Evolutionary conservation across 2,113 vertebrate species (phyloP), one percentile per base, ranked within the genome.

Genomic region (Miniopterus natalensis): DNA sequence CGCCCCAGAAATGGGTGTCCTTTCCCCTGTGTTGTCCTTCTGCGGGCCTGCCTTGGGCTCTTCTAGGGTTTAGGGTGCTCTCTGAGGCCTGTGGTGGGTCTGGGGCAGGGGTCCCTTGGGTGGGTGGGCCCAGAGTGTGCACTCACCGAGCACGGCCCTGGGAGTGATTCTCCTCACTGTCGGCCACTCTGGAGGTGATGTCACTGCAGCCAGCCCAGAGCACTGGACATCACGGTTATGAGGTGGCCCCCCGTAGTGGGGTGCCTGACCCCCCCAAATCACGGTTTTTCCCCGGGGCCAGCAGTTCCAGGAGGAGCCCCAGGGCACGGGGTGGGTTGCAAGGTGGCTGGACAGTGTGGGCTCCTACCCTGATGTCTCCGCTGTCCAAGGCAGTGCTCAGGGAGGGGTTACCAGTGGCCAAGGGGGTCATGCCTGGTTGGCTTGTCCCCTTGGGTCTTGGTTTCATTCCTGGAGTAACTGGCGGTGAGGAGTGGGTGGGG

Each of bases 61-160:
- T 27, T 49, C 8, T 11, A 45, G 66, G 59, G 36, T 20, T n/a
- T 1, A 13, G 27, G 57, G 2, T 57, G 61, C 25, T 75, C 7
- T 90, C 10, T 1, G 11, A 2, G 25, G 27, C 51, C 55, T 40
- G 11, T 21, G 23, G n/a, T 31, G 47, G 21, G 53, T 6, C 20
- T 3, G 23, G 53, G 63, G 42, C 2, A 0, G 36, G 20, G 6
- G 3, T 15, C 51, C 53, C 4, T 2, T 0, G 27, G 5, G 29
- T 1, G 0, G 6, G 23, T 9, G n/a, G 25, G 21, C 36, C 36
- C 36, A 36, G 36, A 36, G 36, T 36, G 36, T 36, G 36, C 36
- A 36, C 36, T 36, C 36, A 36, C 36, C 36, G 36, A 36, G 36
- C 36, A 36, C 36, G 36, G 36, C 36, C 36, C 36, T 36, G 36